These are phyloP conservation scores for Rhodophaea formosa DNA, from an alignment of 2,888 invertebrate genomes.

Conservation along the genomic window DNA sequence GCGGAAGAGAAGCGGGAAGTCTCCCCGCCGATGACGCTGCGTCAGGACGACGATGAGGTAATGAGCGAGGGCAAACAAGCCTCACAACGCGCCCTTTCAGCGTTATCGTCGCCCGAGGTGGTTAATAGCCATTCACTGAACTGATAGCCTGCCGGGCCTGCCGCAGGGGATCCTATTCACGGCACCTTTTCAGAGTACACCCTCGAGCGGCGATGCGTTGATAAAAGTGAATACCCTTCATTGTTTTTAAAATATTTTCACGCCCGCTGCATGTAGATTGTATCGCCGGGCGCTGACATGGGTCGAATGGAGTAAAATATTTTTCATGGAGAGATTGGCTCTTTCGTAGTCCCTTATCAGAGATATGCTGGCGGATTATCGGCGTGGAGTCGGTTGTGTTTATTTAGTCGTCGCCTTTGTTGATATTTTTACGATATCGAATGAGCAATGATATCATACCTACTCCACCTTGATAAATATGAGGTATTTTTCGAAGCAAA, in stretches of 20 bases:
- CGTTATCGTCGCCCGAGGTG: conserved; percentile 76
- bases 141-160: conserved; percentile 64
- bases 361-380: conserved; percentile 38
- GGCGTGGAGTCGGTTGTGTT: conserved; percentile 37
- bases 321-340: conserved; percentile 56
- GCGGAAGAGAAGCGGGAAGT: conserved; percentile 62
- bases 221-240: conserved; percentile 73
- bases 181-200: conserved; percentile 58
- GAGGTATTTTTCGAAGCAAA: background rate
- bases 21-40: conserved; percentile 68
- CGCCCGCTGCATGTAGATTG: conserved; percentile 58
- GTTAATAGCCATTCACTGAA: conserved; percentile 71
- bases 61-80: conserved; percentile 62
- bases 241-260: conserved; percentile 74
- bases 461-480: background rate
- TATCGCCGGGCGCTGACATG: conserved; percentile 44
- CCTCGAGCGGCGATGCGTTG: conserved; percentile 71
- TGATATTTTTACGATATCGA: conserved; percentile 17
- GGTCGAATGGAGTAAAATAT: conserved; percentile 51
- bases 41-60: conserved; percentile 71
- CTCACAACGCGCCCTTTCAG: conserved; percentile 58
- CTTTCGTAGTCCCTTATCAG: conserved; percentile 49
- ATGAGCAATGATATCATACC: conserved; percentile 1
- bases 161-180: conserved; percentile 65
- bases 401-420: conserved; percentile 27